phyloP scores from a whole-genome alignment of 2,113 vertebrate species.

The Odontophorus gujanensis region DNA sequence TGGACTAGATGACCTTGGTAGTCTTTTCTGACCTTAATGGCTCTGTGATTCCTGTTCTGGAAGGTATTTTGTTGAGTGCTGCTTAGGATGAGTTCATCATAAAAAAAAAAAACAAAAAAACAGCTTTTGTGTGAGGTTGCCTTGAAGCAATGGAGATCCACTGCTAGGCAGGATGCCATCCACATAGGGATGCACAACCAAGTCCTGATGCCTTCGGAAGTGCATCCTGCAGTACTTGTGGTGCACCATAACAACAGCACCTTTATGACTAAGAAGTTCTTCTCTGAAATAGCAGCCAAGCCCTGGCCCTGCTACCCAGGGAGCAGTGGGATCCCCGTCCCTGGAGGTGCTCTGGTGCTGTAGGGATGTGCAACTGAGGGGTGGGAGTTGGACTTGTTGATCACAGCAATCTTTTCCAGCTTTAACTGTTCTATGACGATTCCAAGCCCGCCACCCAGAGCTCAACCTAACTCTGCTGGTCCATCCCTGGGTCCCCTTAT shows the following conservation, averaged over 20 bases:
- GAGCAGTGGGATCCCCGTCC: too few relatives aligned
- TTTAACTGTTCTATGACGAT: background rate
- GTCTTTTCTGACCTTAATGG: too few relatives aligned
- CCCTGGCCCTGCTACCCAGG: too few relatives aligned
- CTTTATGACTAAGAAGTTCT: too few relatives aligned
- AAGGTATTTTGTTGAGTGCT: accelerated
- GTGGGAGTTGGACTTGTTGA: too few relatives aligned
- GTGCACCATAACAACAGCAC: background rate
- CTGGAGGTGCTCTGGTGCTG: too few relatives aligned
- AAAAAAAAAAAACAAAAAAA: too few relatives aligned
- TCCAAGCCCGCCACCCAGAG: background rate
- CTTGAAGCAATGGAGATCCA: background rate
- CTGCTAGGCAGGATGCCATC: background rate
- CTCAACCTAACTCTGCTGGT: background rate
- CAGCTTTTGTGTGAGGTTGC: accelerated
- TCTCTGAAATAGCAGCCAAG: too few relatives aligned
- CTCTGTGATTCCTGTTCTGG: background rate
- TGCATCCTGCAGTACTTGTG: background rate
- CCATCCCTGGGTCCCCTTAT: background rate
- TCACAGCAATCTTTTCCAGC: too few relatives aligned
- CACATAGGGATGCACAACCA: background rate
- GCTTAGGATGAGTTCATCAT: accelerated
- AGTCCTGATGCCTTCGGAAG: background rate
- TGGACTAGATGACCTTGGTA: too few relatives aligned
- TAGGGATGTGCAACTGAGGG: too few relatives aligned